Evolutionary conservation across 2,113 vertebrate species (phyloP).

Genomic region (Uria aalge): DNA sequence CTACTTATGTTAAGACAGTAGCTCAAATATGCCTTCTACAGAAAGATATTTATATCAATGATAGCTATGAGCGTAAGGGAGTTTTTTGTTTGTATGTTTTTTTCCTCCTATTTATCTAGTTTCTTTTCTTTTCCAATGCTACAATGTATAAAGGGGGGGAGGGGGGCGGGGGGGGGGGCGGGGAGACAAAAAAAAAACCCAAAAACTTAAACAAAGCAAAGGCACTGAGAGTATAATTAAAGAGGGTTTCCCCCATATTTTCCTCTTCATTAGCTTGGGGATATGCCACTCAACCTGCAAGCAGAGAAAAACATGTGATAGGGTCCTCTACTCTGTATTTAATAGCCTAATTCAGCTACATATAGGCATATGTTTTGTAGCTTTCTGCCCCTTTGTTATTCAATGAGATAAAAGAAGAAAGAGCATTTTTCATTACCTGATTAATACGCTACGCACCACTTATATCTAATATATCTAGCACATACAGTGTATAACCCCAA

Average conservation of each 20-base stretch:
- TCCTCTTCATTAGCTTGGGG: not conserved
- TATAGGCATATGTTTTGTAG: not conserved
- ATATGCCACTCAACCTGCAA: not conserved
- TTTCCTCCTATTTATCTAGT: not conserved
- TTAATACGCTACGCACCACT: not conserved
- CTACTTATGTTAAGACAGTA: not conserved
- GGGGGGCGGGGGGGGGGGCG: too few relatives aligned
- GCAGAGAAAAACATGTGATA: not conserved
- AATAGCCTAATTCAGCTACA: not conserved
- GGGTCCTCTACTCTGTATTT: not conserved
- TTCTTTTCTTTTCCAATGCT: not conserved
- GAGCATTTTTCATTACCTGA: not conserved
- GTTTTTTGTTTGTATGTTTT: rapidly evolving
- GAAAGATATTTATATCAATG: not conserved
- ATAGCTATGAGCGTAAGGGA: not conserved
- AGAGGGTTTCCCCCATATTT: not conserved
- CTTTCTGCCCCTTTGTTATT: not conserved
- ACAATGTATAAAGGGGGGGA: not conserved
- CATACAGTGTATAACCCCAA: not conserved
- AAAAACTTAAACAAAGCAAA: not conserved
- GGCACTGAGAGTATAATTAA: not conserved
- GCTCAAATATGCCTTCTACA: not conserved
- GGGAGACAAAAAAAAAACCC: not conserved
- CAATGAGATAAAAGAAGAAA: not conserved
- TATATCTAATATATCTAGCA: not conserved